A percentile compares a stretch with the other conserved stretches of the same genome.
Conservation (phyloP, 1,140 invertebrate species). For the Lepidostoma basale region DNA sequence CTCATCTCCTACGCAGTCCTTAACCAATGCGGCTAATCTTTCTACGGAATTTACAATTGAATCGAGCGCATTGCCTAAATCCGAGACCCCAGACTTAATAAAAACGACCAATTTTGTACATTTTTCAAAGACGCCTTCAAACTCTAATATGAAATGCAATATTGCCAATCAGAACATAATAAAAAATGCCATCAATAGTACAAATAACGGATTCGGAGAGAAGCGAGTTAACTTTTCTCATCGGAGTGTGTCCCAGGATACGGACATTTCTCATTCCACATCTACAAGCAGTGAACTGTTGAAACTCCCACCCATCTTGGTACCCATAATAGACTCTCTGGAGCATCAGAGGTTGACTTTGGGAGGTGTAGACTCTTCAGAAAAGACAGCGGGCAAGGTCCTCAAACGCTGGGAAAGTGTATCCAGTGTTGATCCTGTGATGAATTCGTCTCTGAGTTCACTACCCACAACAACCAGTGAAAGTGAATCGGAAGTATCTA, state of each 20-base stretch:
- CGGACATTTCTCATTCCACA: slow-evolving; percentile 61
- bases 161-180: background rate
- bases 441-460: slow-evolving; percentile 71
- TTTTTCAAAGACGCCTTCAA: slow-evolving; percentile 23
- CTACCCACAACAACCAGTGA: slow-evolving; percentile 59
- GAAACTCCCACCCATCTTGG: slow-evolving; percentile 71
- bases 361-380: slow-evolving; percentile 48
- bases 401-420: slow-evolving; percentile 62
- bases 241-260: slow-evolving; percentile 63
- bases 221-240: slow-evolving; percentile 58
- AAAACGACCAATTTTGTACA: slow-evolving; percentile 25
- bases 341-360: slow-evolving; percentile 50
- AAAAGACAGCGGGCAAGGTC: slow-evolving; percentile 44
- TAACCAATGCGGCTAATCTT: slow-evolving; percentile 45
- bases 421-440: slow-evolving; percentile 69
- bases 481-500: slow-evolving; percentile 58
- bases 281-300: slow-evolving; percentile 62
- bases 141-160: background rate
- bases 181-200: background rate
- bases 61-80: slow-evolving; percentile 41
- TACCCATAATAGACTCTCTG: slow-evolving; percentile 65
- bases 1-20: slow-evolving; percentile 43
- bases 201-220: slow-evolving; percentile 44
- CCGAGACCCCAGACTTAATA: slow-evolving; percentile 43
- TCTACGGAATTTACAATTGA: slow-evolving; percentile 52